These are phyloP conservation scores for Anolis apletophallus DNA, from an alignment of 2,797 vertebrate genomes.

Conservation along the genomic window DNA sequence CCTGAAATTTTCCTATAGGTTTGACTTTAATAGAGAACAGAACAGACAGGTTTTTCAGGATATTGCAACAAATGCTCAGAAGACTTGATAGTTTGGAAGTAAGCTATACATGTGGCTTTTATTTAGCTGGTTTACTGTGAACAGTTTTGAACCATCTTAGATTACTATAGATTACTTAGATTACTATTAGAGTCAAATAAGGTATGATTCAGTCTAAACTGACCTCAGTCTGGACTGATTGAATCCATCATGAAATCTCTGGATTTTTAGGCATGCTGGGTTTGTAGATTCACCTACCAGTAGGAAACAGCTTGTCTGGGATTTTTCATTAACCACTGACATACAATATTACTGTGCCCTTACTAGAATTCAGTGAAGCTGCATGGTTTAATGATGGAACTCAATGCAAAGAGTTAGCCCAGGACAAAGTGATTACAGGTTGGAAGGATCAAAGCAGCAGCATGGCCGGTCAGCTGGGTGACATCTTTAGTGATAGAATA, in stretches of 20 bases:
- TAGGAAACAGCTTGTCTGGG: background rate
- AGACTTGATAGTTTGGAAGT: background rate
- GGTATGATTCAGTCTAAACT: background rate
- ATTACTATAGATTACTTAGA: background rate
- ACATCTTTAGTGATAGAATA: constrained; percentile 67
- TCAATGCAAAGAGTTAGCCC: background rate
- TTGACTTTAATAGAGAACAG: background rate
- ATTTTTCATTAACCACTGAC: background rate
- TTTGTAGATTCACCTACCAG: background rate
- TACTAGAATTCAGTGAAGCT: background rate
- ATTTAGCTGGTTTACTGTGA: background rate
- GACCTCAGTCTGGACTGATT: background rate
- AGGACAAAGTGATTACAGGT: background rate
- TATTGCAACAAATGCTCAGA: constrained; percentile 1
- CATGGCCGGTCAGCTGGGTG: too few species aligned
- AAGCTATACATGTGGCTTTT: background rate
- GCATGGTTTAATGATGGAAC: constrained; percentile 22
- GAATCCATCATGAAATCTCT: background rate
- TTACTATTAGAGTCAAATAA: background rate
- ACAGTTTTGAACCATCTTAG: background rate
- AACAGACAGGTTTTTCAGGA: constrained; percentile 9
- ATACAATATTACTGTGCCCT: background rate
- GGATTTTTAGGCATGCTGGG: background rate
- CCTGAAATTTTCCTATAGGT: background rate
- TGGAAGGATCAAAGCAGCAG: background rate